These are phyloP conservation scores for Chaetura pelagica DNA, from an alignment of 2,113 vertebrate genomes.

Conservation along the genomic window DNA sequence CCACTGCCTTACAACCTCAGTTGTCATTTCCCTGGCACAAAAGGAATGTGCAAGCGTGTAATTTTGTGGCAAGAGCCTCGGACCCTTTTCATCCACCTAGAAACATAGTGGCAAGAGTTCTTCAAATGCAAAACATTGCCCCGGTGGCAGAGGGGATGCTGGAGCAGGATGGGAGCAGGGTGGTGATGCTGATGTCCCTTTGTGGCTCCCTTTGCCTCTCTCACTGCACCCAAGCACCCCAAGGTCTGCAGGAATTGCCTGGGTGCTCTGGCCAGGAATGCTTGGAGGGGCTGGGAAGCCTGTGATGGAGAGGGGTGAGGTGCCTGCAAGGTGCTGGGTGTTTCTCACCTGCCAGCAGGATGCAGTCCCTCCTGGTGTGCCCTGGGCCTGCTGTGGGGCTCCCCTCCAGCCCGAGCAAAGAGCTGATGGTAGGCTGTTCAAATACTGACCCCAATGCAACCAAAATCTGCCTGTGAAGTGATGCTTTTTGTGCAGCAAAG, in stretches of 20 bases:
- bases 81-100: neutral
- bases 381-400: accelerated
- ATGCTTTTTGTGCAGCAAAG: neutral
- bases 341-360: neutral
- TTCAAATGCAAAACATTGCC: neutral
- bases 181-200: neutral
- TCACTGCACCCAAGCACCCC: neutral
- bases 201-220: neutral
- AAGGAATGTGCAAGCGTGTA: neutral
- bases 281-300: accelerated
- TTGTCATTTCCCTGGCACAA: neutral
- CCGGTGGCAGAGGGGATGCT: accelerated
- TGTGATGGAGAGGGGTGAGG: accelerated
- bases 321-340: accelerated
- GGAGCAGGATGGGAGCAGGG: neutral
- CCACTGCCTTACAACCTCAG: neutral
- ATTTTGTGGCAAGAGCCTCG: neutral
- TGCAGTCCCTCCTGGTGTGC: neutral
- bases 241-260: neutral
- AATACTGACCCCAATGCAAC: accelerated
- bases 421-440: neutral
- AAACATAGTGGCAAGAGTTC: neutral
- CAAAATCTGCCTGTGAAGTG: conserved; percentile 18
- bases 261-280: accelerated
- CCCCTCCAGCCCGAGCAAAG: neutral